A percentile compares a stretch with the other conserved stretches of the same genome.
These are phyloP conservation scores for Meloidogyne floridensis DNA, from an alignment of 1,140 invertebrate species.

Conservation along the genomic window DNA sequence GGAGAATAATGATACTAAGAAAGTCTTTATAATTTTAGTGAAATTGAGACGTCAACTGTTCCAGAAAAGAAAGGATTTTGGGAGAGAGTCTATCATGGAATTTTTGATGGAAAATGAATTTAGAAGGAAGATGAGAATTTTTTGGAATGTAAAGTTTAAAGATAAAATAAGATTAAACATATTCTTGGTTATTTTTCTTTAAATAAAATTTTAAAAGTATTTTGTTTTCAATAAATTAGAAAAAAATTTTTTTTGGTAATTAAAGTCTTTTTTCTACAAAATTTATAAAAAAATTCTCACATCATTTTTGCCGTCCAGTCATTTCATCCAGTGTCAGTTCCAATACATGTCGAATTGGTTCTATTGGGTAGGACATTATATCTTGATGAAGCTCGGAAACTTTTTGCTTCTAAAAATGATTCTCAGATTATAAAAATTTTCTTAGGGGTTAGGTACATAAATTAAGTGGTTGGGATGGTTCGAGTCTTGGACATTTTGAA, in stretches of 20 bases:
- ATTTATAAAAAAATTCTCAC: background rate
- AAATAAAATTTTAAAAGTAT: background rate
- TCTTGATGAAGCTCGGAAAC: conserved; percentile 11
- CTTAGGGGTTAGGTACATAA: no score
- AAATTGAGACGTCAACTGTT: no score
- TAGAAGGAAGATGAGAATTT: no score
- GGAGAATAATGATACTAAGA: no score
- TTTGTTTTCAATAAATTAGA: background rate
- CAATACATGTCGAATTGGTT: background rate
- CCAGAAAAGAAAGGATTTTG: no score
- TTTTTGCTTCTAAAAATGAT: conserved; percentile 16
- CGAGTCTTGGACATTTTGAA: background rate
- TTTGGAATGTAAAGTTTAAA: no score
- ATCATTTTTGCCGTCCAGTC: conserved; percentile 20
- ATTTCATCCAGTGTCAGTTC: conserved; percentile 16
- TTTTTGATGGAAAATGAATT: no score
- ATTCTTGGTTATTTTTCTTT: no score
- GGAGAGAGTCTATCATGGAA: no score
- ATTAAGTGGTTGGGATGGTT: no score
- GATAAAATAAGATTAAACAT: no score
- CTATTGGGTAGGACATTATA: conserved; percentile 12
- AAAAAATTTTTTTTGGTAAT: background rate
- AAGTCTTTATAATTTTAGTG: no score
- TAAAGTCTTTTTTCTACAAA: background rate
- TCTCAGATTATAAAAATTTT: background rate